Conservation (phyloP, 2,113 vertebrate species). For the Australoheros scitulus region DNA sequence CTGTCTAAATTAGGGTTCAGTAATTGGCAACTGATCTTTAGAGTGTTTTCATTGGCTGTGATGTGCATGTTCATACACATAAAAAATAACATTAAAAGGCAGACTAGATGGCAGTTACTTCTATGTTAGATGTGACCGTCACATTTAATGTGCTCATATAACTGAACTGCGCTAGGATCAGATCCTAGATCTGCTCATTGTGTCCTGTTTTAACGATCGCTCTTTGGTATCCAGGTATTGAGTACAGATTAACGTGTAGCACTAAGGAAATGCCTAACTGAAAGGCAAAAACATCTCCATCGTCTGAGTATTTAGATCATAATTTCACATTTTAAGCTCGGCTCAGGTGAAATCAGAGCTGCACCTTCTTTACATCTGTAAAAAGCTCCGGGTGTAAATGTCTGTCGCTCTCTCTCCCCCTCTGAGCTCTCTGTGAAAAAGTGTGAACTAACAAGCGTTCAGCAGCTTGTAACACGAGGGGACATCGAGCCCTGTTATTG, state of each 20-base stretch:
- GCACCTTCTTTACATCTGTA: neutral
- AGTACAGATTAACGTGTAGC: neutral
- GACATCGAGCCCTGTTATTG: conserved; percentile 76
- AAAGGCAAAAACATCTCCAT: neutral
- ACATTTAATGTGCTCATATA: too few species aligned
- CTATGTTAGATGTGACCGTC: too few species aligned
- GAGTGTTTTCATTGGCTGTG: neutral
- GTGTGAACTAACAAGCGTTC: conserved; percentile 65
- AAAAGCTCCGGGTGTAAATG: conserved; percentile 16
- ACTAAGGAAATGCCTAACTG: neutral
- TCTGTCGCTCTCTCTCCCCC: conserved; percentile 1
- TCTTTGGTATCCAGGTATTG: neutral
- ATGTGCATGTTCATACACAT: neutral
- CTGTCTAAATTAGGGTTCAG: conserved; percentile 63
- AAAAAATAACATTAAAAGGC: too few species aligned
- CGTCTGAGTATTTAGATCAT: neutral
- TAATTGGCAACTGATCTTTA: conserved; percentile 63
- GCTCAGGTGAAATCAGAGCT: neutral
- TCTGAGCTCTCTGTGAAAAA: conserved; percentile 42
- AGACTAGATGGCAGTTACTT: too few species aligned
- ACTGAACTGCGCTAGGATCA: too few species aligned
- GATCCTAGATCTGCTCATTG: too few species aligned
- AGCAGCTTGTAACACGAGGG: conserved; percentile 75
- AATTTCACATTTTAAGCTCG: neutral
- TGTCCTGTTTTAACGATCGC: too few species aligned